phyloP scores from a whole-genome alignment of 2,113 vertebrate species.

The Microtus pennsylvanicus region DNA sequence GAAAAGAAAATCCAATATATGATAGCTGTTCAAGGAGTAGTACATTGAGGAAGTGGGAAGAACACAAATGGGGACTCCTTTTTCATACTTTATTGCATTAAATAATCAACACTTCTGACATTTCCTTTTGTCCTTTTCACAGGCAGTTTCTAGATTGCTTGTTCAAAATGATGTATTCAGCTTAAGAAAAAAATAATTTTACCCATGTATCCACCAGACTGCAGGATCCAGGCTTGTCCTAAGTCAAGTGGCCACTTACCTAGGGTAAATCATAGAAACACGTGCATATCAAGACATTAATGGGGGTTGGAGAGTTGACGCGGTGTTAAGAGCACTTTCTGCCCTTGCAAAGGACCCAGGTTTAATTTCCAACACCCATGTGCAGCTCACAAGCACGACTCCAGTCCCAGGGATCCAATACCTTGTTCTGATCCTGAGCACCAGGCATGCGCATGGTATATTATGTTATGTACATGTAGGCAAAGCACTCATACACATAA shows the following conservation, averaged over 20 bases:
- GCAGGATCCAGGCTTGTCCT: not conserved
- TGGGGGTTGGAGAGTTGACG: not conserved
- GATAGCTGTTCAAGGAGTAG: not conserved
- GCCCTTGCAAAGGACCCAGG: not conserved
- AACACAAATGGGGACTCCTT: not conserved
- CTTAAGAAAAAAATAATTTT: not conserved
- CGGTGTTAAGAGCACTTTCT: not conserved
- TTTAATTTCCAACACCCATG: not conserved
- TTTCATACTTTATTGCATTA: not conserved
- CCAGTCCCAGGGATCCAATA: not conserved
- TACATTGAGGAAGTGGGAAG: not conserved
- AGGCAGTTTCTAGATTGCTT: not conserved
- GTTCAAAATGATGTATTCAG: not conserved
- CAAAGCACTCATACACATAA: not conserved
- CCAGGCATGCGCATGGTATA: not conserved
- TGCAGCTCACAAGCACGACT: not conserved
- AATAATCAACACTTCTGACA: not conserved
- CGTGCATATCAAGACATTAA: not conserved
- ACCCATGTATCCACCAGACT: not conserved
- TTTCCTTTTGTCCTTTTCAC: not conserved
- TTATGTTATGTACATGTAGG: not conserved
- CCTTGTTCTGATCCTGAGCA: not conserved
- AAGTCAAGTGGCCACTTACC: not conserved
- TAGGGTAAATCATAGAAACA: not conserved
- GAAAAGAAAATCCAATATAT: not conserved